A percentile compares a stretch with the other conserved stretches of the same genome.
These are phyloP conservation scores for Danaus melanippus DNA, from an alignment of 1,140 invertebrate genomes.

Conservation along the genomic window DNA sequence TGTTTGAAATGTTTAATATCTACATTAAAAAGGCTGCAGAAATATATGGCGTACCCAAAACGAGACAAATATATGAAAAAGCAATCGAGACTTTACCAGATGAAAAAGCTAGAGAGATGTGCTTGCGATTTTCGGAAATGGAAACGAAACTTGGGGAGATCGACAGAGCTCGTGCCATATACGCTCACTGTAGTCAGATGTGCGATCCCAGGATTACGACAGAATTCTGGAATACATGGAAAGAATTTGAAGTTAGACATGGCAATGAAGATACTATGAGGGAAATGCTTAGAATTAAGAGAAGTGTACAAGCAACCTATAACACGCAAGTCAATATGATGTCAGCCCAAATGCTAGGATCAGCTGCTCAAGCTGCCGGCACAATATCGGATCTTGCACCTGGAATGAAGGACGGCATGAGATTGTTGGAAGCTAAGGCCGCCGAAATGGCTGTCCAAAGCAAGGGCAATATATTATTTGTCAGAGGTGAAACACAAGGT, in stretches of 20 bases:
- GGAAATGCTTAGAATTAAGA: constrained; percentile 98
- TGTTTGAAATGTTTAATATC: constrained; percentile 98
- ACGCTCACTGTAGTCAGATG: constrained; percentile 98
- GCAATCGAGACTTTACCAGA: constrained; percentile 96
- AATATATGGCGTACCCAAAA: constrained; percentile 97
- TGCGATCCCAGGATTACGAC: constrained; percentile 97
- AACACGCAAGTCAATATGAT: constrained; percentile 98
- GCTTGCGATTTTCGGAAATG: constrained; percentile 96
- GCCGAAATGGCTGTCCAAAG: constrained; percentile 74
- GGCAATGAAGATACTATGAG: constrained; percentile 99
- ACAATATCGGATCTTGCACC: constrained; percentile 79
- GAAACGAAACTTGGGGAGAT: constrained; percentile 99
- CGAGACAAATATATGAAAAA: constrained; percentile 97
- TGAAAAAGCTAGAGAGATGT: constrained; percentile 95
- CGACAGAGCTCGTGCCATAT: constrained; percentile 96
- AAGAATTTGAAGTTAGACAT: constrained; percentile 98
- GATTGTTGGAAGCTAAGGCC: constrained; percentile 88
- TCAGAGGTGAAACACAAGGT: constrained; percentile 88
- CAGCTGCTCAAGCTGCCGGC: constrained; percentile 75
- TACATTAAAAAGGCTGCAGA: constrained; percentile 99
- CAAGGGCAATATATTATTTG: constrained; percentile 84
- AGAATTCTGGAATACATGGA: constrained; percentile 99
- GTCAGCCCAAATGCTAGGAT: constrained; percentile 96
- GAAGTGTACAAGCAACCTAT: constrained; percentile 97
- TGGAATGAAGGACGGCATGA: constrained; percentile 87